Percentiles rank a stretch among this genome's conserved stretches.
Evolutionary conservation across 2,113 vertebrate genomes (phyloP).

Genomic region (Zosterops borbonicus): DNA sequence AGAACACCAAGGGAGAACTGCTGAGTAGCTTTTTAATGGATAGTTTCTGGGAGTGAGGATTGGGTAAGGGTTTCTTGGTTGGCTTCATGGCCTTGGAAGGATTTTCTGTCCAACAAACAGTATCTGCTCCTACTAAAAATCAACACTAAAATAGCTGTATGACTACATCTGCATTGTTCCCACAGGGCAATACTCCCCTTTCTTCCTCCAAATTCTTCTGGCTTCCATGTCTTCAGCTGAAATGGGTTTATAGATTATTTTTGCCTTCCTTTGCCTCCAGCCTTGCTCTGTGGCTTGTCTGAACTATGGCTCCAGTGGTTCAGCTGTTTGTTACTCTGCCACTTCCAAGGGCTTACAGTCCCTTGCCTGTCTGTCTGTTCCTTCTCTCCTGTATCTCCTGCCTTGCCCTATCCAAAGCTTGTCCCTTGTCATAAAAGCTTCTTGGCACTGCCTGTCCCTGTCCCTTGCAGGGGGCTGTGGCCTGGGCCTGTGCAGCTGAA

Average conservation of each 20-base stretch:
- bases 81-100: neutral
- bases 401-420: neutral
- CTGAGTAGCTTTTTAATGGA: neutral
- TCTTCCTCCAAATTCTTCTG: neutral
- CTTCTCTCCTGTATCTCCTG: neutral
- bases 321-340: neutral
- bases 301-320: accelerated
- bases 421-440: neutral
- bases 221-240: neutral
- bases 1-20: neutral
- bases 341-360: neutral
- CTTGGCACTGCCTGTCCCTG: neutral
- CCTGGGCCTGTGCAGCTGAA: neutral
- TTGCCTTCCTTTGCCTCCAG: neutral
- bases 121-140: neutral
- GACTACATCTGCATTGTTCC: accelerated
- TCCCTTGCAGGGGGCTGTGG: neutral
- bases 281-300: neutral
- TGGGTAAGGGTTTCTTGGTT: neutral
- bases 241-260: neutral
- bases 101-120: neutral
- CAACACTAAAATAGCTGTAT: neutral
- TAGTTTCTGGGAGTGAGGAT: neutral
- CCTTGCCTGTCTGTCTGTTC: neutral
- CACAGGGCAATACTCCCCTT: neutral